phyloP scores from a whole-genome alignment of 2,113 vertebrate genomes.

The Mesitornis unicolor region DNA sequence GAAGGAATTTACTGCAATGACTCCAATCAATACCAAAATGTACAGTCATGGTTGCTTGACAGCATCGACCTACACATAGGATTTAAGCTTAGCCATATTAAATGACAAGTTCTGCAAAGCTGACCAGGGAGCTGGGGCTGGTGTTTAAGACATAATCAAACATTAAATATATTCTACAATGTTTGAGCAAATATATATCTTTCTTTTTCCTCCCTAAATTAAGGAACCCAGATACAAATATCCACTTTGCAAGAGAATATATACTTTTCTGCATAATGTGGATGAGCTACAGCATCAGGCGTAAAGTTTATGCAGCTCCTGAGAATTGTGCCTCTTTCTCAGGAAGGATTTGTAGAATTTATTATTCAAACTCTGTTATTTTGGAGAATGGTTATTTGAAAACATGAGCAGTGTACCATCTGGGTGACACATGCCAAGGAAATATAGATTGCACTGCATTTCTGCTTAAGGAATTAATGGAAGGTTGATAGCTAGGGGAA shows the following conservation, averaged over 20 bases:
- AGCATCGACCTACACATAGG: slow-evolving; percentile 76
- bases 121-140: slow-evolving; percentile 64
- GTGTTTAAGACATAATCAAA: slow-evolving; percentile 74
- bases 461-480: slow-evolving; percentile 87
- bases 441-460: slow-evolving; percentile 87
- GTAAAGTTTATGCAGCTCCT: slow-evolving; percentile 82
- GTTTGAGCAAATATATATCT: slow-evolving; percentile 58
- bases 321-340: slow-evolving; percentile 79
- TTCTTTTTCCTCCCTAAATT: slow-evolving; percentile 31
- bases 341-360: slow-evolving; percentile 81
- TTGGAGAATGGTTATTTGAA: slow-evolving; percentile 84
- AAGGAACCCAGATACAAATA: slow-evolving; percentile 58
- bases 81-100: slow-evolving; percentile 74
- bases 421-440: slow-evolving; percentile 86
- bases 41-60: slow-evolving; percentile 82
- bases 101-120: slow-evolving; percentile 77
- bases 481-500: slow-evolving; percentile 83
- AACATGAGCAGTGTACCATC: slow-evolving; percentile 83
- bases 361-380: slow-evolving; percentile 85
- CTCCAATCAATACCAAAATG: slow-evolving; percentile 83
- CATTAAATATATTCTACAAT: slow-evolving; percentile 67
- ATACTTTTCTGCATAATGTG: slow-evolving; percentile 74
- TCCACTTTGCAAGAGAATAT: slow-evolving; percentile 58
- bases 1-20: slow-evolving; percentile 76
- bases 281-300: slow-evolving; percentile 77